Conservation (phyloP, 2,888 invertebrate species). For the Alloplasta piceator region DNA sequence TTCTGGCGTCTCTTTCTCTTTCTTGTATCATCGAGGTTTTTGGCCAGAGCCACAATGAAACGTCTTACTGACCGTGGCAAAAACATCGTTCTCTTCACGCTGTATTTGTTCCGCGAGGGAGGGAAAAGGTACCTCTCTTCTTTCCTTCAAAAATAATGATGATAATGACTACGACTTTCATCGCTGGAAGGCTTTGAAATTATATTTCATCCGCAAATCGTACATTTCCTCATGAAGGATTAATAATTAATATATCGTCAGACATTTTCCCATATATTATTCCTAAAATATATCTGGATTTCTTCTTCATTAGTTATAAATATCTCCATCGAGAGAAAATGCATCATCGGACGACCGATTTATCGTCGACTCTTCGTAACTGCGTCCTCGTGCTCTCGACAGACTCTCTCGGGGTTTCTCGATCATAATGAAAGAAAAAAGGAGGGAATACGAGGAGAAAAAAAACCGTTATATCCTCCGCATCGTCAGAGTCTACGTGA, state of each 20-base stretch:
- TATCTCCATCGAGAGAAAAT: not conserved
- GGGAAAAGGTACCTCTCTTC: not conserved
- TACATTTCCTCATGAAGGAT: no score
- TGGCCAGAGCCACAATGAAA: constrained; percentile 63
- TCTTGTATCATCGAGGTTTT: constrained; percentile 64
- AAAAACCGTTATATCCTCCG: constrained; percentile 78
- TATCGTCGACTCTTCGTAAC: constrained; percentile 46
- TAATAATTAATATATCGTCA: no score
- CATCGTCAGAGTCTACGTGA: constrained; percentile 62
- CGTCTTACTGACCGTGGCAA: constrained; percentile 70
- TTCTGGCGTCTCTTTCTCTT: not conserved
- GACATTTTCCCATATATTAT: no score
- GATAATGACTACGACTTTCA: constrained; percentile 12
- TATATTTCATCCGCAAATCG: no score
- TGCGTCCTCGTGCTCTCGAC: constrained; percentile 51
- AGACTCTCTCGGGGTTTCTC: constrained; percentile 74
- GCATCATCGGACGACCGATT: not conserved
- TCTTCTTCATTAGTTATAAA: no score
- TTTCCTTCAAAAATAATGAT: constrained; percentile 5
- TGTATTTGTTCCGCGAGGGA: not conserved
- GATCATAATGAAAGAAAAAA: constrained; percentile 68
- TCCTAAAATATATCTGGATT: no score
- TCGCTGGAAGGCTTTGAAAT: not conserved
- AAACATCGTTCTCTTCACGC: constrained; percentile 66
- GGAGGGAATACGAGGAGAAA: constrained; percentile 54